Base-by-base conservation (phyloP, 2,888 invertebrate genomes). In the Campopleginae sp. region DNA sequence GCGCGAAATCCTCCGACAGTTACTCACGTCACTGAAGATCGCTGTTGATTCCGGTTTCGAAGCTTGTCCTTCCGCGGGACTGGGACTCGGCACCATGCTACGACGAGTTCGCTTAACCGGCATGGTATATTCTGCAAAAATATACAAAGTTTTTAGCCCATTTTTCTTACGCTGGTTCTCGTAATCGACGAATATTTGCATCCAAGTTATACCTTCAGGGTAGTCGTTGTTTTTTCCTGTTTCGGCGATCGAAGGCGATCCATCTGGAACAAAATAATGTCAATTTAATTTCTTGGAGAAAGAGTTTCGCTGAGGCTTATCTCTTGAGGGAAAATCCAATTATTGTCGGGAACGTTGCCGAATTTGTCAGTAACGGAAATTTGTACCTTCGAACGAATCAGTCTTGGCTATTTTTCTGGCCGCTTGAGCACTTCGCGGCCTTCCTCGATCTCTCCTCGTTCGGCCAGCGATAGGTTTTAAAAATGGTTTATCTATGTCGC, bases 11-110 rank as follows among this genome's bases (percentile, higher is more conserved):
- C 6, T 4, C 5, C 5, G n/a, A 48, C n/a, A 33, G 12, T n/a
- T 14, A 78, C 90, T 86, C 86, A 93, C 93, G 70, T 93, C 93
- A 70, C 90, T 92, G 72, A 93, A 90, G 80, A 93, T 91, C 31
- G 94, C 93, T 14, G 94, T 93, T 8, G 94, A 94, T 86, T 94
- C 94, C 17, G 94, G 94, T 71, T 93, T 94, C 4, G 94, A 93
- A 42, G 94, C 94, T 86, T 93, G 92, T 19, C 93, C 93, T 87
- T 93, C 94, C 2, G 92, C 93, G 68, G 94, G 94, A 87, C 92
- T 94, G 14, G 94, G 94, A 89, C 94, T 94, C 61, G 94, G 94
- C 42, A 88, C 91, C 90, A 91, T 90, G 86, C 92, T 93, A 68
- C 93, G 87, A 2, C 93, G 90, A 4, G 92, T 92, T 83, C 92